These are phyloP conservation scores for Cirrhinus mrigala DNA, from an alignment of 2,797 vertebrate genomes.

Conservation along the genomic window DNA sequence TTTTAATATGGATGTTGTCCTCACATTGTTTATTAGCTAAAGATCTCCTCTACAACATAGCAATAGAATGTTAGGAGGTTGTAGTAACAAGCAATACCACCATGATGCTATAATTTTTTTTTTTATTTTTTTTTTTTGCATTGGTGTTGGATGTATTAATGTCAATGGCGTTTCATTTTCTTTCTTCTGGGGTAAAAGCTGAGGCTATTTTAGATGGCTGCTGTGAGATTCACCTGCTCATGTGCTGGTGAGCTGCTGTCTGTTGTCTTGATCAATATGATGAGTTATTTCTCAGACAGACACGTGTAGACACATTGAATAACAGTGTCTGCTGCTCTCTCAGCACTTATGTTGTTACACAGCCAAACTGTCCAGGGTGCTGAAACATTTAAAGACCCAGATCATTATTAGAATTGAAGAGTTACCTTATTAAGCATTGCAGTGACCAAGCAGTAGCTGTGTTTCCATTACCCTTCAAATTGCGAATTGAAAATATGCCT, in stretches of 20 bases:
- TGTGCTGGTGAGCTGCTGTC: not conserved
- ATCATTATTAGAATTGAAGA: not conserved
- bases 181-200: not conserved
- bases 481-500: no score
- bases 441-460: not conserved
- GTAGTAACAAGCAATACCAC: not conserved
- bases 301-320: not conserved
- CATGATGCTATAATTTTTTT: no score
- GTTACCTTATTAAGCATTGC: not conserved
- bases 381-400: not conserved
- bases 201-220: not conserved
- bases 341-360: not conserved
- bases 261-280: not conserved
- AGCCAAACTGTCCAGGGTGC: not conserved
- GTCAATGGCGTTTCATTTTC: not conserved
- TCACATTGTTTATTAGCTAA: no score
- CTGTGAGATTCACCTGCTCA: not conserved
- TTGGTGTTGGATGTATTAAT: not conserved
- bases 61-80: not conserved
- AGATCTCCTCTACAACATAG: no score
- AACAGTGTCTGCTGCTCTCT: not conserved
- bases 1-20: no score
- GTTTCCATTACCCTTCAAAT: no score
- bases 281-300: constrained; percentile 18
- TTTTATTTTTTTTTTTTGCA: not conserved